A percentile compares a stretch with the other conserved stretches of the same genome.
These are phyloP conservation scores for Drosophila greeni DNA, from an alignment of 2,888 invertebrate species.

Conservation along the genomic window DNA sequence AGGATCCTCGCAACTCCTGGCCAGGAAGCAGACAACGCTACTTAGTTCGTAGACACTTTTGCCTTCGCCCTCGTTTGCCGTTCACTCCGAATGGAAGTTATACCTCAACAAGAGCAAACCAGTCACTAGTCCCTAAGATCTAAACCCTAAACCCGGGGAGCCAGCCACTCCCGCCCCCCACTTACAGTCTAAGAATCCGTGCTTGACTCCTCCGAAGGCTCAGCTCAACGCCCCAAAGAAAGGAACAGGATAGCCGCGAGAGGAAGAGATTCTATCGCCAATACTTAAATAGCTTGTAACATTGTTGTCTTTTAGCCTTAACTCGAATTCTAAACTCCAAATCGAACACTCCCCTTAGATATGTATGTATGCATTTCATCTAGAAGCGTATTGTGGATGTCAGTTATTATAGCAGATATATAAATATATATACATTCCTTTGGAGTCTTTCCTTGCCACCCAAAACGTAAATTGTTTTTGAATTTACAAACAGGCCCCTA, in stretches of 20 bases:
- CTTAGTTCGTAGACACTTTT: constrained; percentile 36
- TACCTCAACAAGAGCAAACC: constrained; percentile 55
- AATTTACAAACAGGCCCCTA: constrained; percentile 47
- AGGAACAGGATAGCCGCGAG: neutral
- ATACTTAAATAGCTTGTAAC: constrained; percentile 72
- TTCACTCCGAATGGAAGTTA: constrained; percentile 45
- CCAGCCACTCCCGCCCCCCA: neutral
- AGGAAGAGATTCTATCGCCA: constrained; percentile 57
- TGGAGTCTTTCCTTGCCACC: constrained; percentile 2
- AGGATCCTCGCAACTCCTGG: neutral
- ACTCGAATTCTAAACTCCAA: constrained; percentile 29
- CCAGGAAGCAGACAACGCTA: constrained; percentile 19
- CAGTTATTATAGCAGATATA: constrained; percentile 32
- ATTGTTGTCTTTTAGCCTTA: constrained; percentile 30
- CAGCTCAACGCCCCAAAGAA: neutral
- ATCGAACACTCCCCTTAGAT: constrained; percentile 8
- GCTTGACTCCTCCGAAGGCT: constrained; percentile 14
- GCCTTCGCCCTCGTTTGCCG: constrained; percentile 44
- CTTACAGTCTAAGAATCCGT: constrained; percentile 32
- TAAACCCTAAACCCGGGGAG: neutral
- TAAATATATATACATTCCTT: constrained; percentile 10
- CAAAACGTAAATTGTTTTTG: constrained; percentile 47
- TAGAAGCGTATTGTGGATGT: constrained; percentile 29
- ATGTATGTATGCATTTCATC: constrained; percentile 18
- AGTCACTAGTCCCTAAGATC: constrained; percentile 57